Percentiles rank a stretch among this genome's conserved stretches.
Conservation (phyloP, 2,888 invertebrate genomes). For the Hypolimnas misippus region DNA sequence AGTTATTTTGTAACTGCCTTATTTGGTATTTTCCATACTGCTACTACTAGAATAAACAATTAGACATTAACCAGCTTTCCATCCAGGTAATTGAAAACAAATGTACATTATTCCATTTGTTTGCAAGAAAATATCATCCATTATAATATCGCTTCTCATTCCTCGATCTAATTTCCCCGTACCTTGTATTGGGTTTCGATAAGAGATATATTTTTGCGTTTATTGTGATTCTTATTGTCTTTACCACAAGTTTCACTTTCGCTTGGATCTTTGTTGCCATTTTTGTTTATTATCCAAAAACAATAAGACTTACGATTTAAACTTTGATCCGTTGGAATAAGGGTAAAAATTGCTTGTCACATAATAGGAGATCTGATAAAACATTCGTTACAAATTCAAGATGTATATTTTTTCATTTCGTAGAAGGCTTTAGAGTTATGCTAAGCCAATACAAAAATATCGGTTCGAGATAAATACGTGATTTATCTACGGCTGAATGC, state of each 20-base stretch:
- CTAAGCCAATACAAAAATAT: constrained; percentile 65
- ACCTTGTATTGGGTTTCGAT: constrained; percentile 56
- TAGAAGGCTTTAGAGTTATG: constrained; percentile 55
- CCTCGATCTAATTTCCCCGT: constrained; percentile 72
- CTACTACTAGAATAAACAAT: background rate
- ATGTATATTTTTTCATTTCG: constrained; percentile 52
- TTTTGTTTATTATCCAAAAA: constrained; percentile 47
- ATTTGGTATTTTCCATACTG: too few relatives aligned
- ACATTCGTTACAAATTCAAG: constrained; percentile 56
- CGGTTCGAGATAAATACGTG: constrained; percentile 69
- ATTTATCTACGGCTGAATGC: constrained; percentile 65
- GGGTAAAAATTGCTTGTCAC: constrained; percentile 27
- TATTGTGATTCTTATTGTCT: constrained; percentile 39
- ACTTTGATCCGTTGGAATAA: constrained; percentile 25
- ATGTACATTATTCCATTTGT: constrained; percentile 25
- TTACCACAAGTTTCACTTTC: constrained; percentile 42
- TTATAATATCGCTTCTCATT: constrained; percentile 67
- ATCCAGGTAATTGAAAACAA: background rate
- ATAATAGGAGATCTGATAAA: constrained; percentile 48
- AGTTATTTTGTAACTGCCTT: too few relatives aligned
- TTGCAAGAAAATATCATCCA: constrained; percentile 60
- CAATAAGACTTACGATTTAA: background rate
- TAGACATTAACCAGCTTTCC: background rate
- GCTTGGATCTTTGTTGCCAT: constrained; percentile 32
- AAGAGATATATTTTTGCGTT: constrained; percentile 43